phyloP scores from a whole-genome alignment of 1,140 invertebrate genomes.

The Drosophila parabipectinata region DNA sequence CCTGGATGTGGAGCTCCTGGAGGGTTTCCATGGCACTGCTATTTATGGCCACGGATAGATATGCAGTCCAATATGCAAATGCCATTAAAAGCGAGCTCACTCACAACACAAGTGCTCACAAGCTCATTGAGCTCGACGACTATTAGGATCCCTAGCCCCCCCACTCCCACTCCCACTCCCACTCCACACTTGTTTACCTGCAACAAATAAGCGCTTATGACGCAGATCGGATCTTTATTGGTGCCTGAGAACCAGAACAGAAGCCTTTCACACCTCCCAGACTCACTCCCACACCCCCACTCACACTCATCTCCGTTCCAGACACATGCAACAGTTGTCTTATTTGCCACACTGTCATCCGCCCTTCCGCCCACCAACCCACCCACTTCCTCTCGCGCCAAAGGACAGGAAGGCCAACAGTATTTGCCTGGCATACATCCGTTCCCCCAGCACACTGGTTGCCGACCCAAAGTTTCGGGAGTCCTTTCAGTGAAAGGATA shows the following conservation, averaged over 20 bases:
- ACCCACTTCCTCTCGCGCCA: constrained; percentile 58
- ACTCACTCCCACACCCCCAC: no score
- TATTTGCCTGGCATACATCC: constrained; percentile 73
- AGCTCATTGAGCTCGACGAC: constrained; percentile 70
- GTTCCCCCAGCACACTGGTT: constrained; percentile 51
- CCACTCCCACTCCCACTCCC: not conserved
- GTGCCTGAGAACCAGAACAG: constrained; percentile 16
- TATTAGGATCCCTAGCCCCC: constrained; percentile 35
- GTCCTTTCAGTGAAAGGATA: no score
- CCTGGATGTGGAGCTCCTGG: not conserved
- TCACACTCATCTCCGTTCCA: not conserved
- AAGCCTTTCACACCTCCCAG: constrained; percentile 26
- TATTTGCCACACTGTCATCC: constrained; percentile 51
- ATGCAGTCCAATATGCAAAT: constrained; percentile 67
- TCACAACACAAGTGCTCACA: constrained; percentile 51
- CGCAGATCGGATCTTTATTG: constrained; percentile 63
- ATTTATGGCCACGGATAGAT: constrained; percentile 4
- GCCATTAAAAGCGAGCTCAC: constrained; percentile 32
- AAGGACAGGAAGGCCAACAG: constrained; percentile 76
- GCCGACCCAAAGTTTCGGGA: no score
- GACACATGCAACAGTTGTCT: constrained; percentile 72
- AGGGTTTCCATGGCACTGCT: not conserved
- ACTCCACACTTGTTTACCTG: constrained; percentile 50
- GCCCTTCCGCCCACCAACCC: not conserved
- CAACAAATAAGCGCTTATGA: constrained; percentile 78